Conservation (phyloP, 2,888 invertebrate species). For the Pheosia tremula region DNA sequence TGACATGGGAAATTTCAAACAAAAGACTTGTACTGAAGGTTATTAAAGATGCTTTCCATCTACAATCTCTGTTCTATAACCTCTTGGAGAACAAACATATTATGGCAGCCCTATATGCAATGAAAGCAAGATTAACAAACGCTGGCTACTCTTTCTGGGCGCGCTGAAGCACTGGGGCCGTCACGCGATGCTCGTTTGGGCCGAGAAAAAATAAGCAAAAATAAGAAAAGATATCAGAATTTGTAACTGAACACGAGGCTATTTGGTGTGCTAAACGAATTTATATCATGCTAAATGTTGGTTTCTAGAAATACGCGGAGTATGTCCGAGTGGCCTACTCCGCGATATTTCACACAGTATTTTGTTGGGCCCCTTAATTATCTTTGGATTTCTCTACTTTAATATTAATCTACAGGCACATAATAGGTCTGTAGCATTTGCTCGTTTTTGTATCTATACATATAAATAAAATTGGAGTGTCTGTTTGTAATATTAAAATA, state of each 20-base stretch:
- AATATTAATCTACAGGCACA: no score
- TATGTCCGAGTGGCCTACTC: neutral
- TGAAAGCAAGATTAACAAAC: conserved; percentile 78
- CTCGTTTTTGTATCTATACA: no score
- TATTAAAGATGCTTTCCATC: no score
- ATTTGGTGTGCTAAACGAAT: conserved; percentile 30
- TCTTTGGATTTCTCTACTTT: no score
- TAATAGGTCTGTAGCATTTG: no score
- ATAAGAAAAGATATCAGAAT: conserved; percentile 42
- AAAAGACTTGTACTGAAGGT: no score
- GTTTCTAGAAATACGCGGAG: neutral
- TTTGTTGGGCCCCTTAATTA: neutral
- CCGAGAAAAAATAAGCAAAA: conserved; percentile 40
- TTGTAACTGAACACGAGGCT: conserved; percentile 39
- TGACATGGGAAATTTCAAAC: no score
- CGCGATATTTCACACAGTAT: no score
- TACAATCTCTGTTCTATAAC: neutral
- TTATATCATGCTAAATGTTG: conserved; percentile 19
- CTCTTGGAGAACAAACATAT: neutral
- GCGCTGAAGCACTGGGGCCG: conserved; percentile 62
- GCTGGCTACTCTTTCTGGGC: conserved; percentile 70
- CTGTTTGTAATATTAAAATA: no score
- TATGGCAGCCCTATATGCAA: conserved; percentile 29
- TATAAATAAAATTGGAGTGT: no score
- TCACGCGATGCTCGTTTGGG: conserved; percentile 65